These are phyloP conservation scores for Ceratina calcarata DNA, from an alignment of 1,140 invertebrate genomes.

Conservation along the genomic window DNA sequence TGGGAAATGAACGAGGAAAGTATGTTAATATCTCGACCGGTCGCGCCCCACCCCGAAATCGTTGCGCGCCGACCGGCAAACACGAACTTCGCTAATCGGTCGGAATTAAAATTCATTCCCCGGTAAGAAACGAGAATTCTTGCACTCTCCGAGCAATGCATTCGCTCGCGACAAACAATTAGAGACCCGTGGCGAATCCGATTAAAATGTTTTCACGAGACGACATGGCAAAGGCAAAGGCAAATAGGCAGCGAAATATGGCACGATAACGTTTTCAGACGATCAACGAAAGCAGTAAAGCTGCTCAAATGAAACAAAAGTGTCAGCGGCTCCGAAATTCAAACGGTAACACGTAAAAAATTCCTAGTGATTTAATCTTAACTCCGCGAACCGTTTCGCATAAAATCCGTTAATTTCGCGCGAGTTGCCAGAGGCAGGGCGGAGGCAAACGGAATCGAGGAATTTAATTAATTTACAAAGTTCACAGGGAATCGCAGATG, in stretches of 20 bases:
- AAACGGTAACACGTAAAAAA: no score
- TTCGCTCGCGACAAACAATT: not conserved
- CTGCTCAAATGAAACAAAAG: no score
- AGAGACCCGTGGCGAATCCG: not conserved
- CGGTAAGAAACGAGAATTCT: not conserved
- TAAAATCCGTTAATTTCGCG: not conserved
- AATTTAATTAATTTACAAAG: slow-evolving; percentile 28
- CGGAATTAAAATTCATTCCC: slow-evolving; percentile 5
- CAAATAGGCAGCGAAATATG: no score
- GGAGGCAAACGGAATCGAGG: not conserved
- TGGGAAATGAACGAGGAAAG: slow-evolving; percentile 29
- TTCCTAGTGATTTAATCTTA: no score
- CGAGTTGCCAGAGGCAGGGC: no score
- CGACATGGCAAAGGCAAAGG: no score
- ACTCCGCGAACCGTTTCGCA: no score
- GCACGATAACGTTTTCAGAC: no score
- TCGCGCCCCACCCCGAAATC: not conserved
- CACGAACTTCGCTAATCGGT: slow-evolving; percentile 12
- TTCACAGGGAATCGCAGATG: slow-evolving; percentile 10
- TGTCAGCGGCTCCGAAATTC: no score
- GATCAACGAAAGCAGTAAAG: no score
- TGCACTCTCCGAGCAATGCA: no score
- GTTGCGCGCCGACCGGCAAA: not conserved
- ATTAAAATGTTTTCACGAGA: not conserved
- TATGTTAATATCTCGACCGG: slow-evolving; percentile 25